Base-by-base conservation (phyloP, 2,113 vertebrate species). In the Himantopus leucocephalus region DNA sequence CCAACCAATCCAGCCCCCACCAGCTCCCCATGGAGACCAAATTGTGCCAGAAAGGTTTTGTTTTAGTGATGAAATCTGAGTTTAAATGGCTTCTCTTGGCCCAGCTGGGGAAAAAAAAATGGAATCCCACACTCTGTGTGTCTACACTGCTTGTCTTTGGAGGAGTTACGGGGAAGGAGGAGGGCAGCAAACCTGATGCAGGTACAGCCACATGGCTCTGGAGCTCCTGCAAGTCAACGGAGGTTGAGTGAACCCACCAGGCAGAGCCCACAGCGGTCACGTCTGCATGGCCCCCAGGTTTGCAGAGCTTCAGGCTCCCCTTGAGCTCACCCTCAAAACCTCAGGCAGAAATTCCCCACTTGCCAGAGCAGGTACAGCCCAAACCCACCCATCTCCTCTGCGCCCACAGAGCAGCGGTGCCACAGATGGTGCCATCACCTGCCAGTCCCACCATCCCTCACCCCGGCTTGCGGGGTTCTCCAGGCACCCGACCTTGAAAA, bases 221-320 rank as follows among this genome's bases (percentile, higher is more conserved):
- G 34, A n/a, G 50, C 22, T 6, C 21, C 37, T 2, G 1, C 18
- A 30, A 27, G 41, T 37, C 45, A 86, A n/a, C 0, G 1, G 70
- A 35, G 45, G 7, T 30, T 21, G 81, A 58, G 50, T 39, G 50
- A 53, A 53, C 29, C 37, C 88, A 53, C 3, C 2, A 10, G 29
- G 41, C 6, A 60, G 56, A 37, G 18, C 58, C 56, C 19, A 10
- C 0, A 8, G 32, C 16, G 72, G 16, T 8, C 62, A 3, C 4
- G 2, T 5, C 48, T 2, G 1, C 14, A 3, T 1, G 1, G 8
- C 21, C 35, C 41, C 59, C 17, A 0, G 20, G 59, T 23, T 0
- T 27, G 62, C 37, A 32, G 67, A 74, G 66, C 55, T 55, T 14
- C 20, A 0, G 0, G 12, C 43, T 37, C 55, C 53, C 55, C 55